Conservation (phyloP, 2,113 vertebrate genomes). For the Nipponia nippon region DNA sequence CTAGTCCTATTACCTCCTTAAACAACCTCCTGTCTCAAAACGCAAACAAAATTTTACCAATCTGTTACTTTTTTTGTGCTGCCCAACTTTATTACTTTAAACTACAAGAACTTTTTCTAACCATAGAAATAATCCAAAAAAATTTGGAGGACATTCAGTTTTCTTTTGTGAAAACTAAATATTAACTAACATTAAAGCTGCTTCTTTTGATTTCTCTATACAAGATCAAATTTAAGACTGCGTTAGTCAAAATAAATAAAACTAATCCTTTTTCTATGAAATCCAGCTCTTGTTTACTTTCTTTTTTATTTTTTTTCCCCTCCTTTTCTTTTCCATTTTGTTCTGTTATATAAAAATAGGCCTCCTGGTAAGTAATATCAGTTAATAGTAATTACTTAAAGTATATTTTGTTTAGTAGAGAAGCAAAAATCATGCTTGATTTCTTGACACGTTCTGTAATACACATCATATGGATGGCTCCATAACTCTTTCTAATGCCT, state of each 20-base stretch:
- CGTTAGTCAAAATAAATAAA: neutral
- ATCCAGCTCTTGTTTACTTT: neutral
- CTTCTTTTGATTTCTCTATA: neutral
- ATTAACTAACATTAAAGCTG: neutral
- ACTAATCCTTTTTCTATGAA: neutral
- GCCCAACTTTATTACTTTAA: neutral
- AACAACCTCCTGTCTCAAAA: neutral
- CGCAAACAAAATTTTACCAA: neutral
- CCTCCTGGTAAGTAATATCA: neutral
- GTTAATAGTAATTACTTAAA: constrained; percentile 9
- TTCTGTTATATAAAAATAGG: neutral
- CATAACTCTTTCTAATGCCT: constrained; percentile 9
- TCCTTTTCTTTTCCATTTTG: neutral
- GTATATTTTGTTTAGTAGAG: neutral
- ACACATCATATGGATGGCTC: neutral
- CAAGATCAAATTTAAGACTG: neutral
- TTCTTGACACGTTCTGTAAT: neutral
- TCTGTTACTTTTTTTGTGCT: neutral
- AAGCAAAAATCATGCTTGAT: neutral
- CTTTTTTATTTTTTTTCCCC: neutral
- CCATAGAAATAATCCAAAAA: neutral
- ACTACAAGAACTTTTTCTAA: neutral
- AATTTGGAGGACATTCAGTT: neutral
- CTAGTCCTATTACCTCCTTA: neutral
- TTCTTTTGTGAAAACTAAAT: neutral